A percentile compares a stretch with the other conserved stretches of the same genome.
Evolutionary conservation across 2,888 invertebrate genomes (phyloP).

Genomic region (Malthinus flaveolus): DNA sequence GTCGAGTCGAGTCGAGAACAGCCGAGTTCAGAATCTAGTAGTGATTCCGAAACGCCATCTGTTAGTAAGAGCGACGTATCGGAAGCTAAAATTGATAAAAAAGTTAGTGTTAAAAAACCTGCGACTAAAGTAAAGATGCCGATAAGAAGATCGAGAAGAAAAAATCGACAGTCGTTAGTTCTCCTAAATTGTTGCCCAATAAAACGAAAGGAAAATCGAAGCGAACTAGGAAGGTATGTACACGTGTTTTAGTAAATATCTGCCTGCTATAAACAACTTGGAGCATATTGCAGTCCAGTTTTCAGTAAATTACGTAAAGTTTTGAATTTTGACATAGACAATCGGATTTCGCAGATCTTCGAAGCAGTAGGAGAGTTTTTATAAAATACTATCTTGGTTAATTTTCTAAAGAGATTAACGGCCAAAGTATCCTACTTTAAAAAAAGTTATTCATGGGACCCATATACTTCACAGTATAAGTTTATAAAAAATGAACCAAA

Average conservation of each 20-base stretch:
- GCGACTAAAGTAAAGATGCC: slow-evolving; percentile 35
- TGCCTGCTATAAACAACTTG: not conserved
- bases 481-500: too few species aligned
- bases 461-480: too few species aligned
- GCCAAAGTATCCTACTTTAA: too few species aligned
- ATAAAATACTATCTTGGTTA: too few species aligned
- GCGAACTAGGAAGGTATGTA: slow-evolving; percentile 50
- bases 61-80: slow-evolving; percentile 17
- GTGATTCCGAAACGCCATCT: slow-evolving; percentile 53
- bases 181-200: slow-evolving; percentile 39
- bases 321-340: too few species aligned
- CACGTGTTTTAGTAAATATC: slow-evolving; percentile 35
- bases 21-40: slow-evolving; percentile 58
- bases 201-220: slow-evolving; percentile 41
- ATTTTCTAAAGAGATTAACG: too few species aligned
- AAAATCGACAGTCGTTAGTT: slow-evolving; percentile 27
- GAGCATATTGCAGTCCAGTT: not conserved
- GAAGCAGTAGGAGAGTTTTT: too few species aligned
- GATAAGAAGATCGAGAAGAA: slow-evolving; percentile 34
- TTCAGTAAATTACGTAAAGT: too few species aligned
- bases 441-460: too few species aligned
- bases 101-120: slow-evolving; percentile 14
- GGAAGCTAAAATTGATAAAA: slow-evolving; percentile 17
- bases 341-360: too few species aligned
- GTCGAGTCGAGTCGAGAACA: too few species aligned